Conservation (phyloP, 2,888 invertebrate genomes). For the Iphiclides podalirius region DNA sequence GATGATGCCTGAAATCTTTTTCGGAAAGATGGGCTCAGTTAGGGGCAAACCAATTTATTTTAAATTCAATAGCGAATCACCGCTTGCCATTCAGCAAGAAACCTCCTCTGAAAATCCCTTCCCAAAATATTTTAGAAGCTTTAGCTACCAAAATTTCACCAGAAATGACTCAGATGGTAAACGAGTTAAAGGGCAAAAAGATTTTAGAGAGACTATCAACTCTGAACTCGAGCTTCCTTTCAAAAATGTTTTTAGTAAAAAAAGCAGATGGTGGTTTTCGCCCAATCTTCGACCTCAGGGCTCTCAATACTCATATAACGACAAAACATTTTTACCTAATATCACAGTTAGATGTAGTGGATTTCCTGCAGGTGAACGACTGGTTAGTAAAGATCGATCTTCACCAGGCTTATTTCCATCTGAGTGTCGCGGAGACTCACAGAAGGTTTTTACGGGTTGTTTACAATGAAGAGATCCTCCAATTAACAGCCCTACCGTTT, state of each 20-base stretch:
- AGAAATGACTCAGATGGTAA: neutral
- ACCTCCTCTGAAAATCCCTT: neutral
- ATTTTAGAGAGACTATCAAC: neutral
- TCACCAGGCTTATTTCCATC: conserved; percentile 23
- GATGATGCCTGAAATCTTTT: no score
- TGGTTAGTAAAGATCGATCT: conserved; percentile 25
- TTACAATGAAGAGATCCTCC: neutral
- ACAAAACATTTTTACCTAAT: conserved; percentile 23
- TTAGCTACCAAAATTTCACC: neutral
- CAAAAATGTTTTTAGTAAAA: neutral
- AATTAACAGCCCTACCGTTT: conserved; percentile 28
- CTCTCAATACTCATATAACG: conserved; percentile 18
- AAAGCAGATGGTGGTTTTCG: conserved; percentile 29
- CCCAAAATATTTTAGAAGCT: neutral
- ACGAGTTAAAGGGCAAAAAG: neutral
- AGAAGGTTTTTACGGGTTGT: neutral
- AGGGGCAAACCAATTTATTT: no score
- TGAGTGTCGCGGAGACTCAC: conserved; percentile 7
- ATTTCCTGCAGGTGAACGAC: conserved; percentile 11
- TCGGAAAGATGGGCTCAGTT: no score
- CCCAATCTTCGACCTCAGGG: conserved; percentile 31
- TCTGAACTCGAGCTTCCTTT: neutral
- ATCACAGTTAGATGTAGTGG: conserved; percentile 13
- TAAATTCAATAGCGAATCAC: no score
- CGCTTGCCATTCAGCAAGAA: no score